phyloP scores from a whole-genome alignment of 2,888 invertebrate genomes.

The Yponomeuta malinellus region DNA sequence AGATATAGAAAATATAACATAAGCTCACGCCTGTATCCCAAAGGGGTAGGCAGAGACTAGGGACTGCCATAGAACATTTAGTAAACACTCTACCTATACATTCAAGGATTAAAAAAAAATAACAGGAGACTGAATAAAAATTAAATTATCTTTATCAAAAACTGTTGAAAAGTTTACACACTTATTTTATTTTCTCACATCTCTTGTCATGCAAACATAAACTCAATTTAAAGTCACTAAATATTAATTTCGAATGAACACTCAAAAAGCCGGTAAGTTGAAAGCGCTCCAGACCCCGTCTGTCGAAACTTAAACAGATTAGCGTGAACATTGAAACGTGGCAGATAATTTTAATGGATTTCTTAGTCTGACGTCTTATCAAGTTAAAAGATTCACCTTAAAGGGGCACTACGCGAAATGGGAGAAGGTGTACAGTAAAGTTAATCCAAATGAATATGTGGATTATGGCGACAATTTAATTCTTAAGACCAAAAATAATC shows the following conservation, averaged over 20 bases:
- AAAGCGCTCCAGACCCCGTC: conserved; percentile 9
- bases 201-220: neutral
- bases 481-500: too few species aligned
- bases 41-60: too few species aligned
- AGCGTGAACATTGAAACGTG: conserved; percentile 47
- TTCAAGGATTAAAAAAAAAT: neutral
- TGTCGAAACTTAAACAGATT: conserved; percentile 47
- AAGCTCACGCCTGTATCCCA: too few species aligned
- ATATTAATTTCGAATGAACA: conserved; percentile 1
- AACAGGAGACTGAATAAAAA: neutral
- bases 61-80: too few species aligned
- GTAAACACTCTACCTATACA: too few species aligned
- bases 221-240: neutral
- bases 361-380: conserved; percentile 38
- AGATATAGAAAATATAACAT: too few species aligned
- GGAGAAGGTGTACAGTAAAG: neutral
- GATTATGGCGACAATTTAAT: too few species aligned
- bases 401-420: neutral
- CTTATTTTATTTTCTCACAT: neutral
- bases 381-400: conserved; percentile 34
- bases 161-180: neutral
- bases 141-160: neutral
- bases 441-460: too few species aligned
- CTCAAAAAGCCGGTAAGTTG: neutral
- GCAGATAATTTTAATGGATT: conserved; percentile 60